Evolutionary conservation across 2,888 invertebrate genomes (phyloP).

Genomic region (Melieria crassipennis): DNA sequence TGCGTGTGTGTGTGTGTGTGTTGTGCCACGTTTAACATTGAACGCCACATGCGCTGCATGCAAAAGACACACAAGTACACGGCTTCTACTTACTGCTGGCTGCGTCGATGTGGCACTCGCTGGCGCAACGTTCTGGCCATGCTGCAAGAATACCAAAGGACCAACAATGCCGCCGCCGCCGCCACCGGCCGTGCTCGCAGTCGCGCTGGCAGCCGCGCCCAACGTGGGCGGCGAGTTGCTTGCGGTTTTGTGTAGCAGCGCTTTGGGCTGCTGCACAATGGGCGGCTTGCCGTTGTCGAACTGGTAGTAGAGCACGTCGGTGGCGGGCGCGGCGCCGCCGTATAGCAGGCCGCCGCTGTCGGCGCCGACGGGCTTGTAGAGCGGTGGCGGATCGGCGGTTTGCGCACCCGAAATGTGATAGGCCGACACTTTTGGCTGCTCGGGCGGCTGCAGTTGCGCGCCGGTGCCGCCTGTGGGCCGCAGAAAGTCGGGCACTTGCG

Average conservation of each 20-base stretch:
- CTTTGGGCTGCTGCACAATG: conserved; percentile 57
- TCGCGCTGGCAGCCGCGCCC: conserved; percentile 8
- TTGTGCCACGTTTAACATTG: conserved; percentile 39
- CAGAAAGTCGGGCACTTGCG: conserved; percentile 56
- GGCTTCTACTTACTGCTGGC: conserved; percentile 24
- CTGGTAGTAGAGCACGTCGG: conserved; percentile 63
- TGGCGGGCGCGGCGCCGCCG: conserved; percentile 58
- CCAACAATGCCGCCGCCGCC: conserved; percentile 47
- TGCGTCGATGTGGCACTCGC: conserved; percentile 49
- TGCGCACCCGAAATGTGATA: conserved; percentile 64
- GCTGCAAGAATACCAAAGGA: conserved; percentile 60
- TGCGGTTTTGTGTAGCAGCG: conserved; percentile 39
- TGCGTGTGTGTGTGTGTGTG: no score
- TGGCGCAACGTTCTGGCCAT: conserved; percentile 52
- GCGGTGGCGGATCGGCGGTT: conserved; percentile 61
- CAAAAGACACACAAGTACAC: conserved; percentile 39
- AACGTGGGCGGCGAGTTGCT: conserved; percentile 27
- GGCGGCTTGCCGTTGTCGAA: conserved; percentile 58
- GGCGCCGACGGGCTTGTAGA: conserved; percentile 42
- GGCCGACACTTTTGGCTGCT: conserved; percentile 50
- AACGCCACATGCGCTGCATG: conserved; percentile 36
- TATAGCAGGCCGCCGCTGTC: conserved; percentile 40
- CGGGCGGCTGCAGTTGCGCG: conserved; percentile 35
- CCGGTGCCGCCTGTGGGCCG: conserved; percentile 37
- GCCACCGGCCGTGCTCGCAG: conserved; percentile 26